Evolutionary conservation across 2,888 invertebrate genomes (phyloP), one percentile per base, ranked within the genome.

Genomic region (Drosophila kuntzei): DNA sequence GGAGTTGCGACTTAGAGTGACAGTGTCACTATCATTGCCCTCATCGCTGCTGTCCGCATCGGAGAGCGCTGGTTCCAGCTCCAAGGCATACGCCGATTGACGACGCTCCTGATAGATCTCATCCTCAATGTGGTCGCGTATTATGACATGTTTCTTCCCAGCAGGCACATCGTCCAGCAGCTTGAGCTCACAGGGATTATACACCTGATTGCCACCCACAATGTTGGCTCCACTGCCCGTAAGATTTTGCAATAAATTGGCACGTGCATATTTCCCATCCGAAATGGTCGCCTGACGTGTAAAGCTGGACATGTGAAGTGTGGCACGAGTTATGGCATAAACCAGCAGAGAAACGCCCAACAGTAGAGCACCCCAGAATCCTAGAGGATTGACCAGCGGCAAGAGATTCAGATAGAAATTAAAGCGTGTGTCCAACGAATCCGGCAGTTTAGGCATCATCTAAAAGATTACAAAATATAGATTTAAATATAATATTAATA

Each of bases 391-490:
- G 0, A 94, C 93, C 0, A 94, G 81, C 0, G 97, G 97, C 3
- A 96, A 90, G 5, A 96, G 93, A 88, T 95, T 95, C 4, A 97
- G 91, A 90, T 97, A 97, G 11, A 97, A 91, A 70, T 94, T 93
- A 92, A 97, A 97, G 22, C 95, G 94, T 27, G 93, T 92, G 60
- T 94, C 93, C 79, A 97, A 90, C 0, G 91, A 90, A 1, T 94
- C 92, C 0, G 97, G 95, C 2, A 97, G 93, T 3, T 93, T 92
- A 81, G 94, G 93, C 95, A 97, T 94, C 87, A 95, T 94, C 97
- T 96, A 94, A 93, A 29, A 94, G 92, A 29, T 44, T 53, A 11
- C 18, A 18, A 37, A 9, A 37, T 4, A 16, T 37, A 11, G 4
- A 36, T 16, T 4, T 16, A 1, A n/a, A n/a, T n/a, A n/a, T n/a